Conservation (phyloP, 2,888 invertebrate species). For the Pheosia gnoma region DNA sequence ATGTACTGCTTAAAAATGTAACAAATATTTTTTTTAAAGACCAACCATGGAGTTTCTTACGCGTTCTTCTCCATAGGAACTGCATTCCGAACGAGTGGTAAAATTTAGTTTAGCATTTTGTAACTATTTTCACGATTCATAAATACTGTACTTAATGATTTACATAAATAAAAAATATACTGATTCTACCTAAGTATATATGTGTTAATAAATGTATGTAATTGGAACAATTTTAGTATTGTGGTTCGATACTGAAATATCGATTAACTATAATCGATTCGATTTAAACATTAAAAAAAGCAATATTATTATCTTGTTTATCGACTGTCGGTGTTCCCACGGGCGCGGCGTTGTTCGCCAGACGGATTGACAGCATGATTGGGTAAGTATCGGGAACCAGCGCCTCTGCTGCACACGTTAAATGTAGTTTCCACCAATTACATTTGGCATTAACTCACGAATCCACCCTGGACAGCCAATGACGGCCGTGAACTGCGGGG, state of each 20-base stretch:
- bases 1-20: no score
- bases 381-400: slow-evolving; percentile 66
- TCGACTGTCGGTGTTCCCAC: slow-evolving; percentile 62
- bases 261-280: not conserved
- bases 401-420: slow-evolving; percentile 59
- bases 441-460: slow-evolving; percentile 74
- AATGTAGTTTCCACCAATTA: slow-evolving; percentile 65
- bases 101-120: no score
- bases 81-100: no score
- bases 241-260: not conserved
- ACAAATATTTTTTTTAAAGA: no score
- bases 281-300: slow-evolving; percentile 18
- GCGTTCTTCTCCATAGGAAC: no score
- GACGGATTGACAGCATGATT: slow-evolving; percentile 78
- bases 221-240: no score
- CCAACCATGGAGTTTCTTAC: no score
- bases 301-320: slow-evolving; percentile 42
- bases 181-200: no score
- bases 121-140: no score
- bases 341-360: slow-evolving; percentile 46
- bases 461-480: slow-evolving; percentile 48
- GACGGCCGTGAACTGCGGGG: slow-evolving; percentile 36
- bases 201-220: no score
- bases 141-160: no score
- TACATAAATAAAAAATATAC: no score